Evolutionary conservation across 2,113 vertebrate genomes (phyloP).

Genomic region (Ariopsis seemanni): DNA sequence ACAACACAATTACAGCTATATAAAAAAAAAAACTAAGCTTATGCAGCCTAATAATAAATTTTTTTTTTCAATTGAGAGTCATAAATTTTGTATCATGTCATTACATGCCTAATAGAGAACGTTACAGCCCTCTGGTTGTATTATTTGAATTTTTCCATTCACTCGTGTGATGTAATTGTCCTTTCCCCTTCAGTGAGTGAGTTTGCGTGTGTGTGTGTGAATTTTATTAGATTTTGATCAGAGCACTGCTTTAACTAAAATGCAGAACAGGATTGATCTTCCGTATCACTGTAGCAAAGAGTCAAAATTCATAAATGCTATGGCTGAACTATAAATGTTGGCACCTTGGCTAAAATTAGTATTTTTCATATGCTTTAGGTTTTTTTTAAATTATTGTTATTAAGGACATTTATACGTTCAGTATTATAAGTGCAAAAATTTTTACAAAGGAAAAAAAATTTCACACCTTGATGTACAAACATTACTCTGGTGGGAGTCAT

Average conservation of each 20-base stretch:
- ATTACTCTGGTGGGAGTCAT: not conserved
- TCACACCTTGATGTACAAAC: not conserved
- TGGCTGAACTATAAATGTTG: not conserved
- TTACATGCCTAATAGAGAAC: not conserved
- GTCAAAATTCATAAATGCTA: not conserved
- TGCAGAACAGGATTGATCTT: not conserved
- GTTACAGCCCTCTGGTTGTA: not conserved
- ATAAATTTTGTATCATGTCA: too few species aligned
- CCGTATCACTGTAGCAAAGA: not conserved
- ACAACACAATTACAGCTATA: too few species aligned
- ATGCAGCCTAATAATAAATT: not conserved
- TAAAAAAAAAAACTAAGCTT: too few species aligned
- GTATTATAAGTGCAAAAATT: not conserved
- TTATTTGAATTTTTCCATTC: not conserved
- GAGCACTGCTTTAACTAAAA: not conserved
- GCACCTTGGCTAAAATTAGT: not conserved
- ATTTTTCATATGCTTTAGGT: not conserved
- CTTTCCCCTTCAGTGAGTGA: not conserved
- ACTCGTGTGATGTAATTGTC: not conserved
- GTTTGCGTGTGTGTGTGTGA: not conserved
- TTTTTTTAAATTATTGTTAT: not conserved
- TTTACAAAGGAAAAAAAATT: not conserved
- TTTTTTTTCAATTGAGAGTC: too few species aligned
- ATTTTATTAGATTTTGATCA: not conserved
- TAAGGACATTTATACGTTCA: not conserved